phyloP scores from a whole-genome alignment of 2,797 vertebrate genomes.

The Danio choprae region DNA sequence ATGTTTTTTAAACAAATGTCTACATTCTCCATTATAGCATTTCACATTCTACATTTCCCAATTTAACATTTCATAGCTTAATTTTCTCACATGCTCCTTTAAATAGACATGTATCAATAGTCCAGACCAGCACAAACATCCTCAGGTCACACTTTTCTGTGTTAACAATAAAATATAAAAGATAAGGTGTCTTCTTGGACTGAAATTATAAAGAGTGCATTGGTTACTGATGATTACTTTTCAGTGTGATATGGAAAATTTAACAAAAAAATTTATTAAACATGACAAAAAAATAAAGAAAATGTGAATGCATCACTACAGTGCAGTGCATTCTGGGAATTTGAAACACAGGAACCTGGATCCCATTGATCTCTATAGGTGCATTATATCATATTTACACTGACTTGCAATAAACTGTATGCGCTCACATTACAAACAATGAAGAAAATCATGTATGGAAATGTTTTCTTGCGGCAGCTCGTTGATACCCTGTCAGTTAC shows the following conservation, averaged over 20 bases:
- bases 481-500: too few species aligned
- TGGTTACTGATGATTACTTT: background rate
- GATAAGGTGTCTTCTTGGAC: background rate
- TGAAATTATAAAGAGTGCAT: background rate
- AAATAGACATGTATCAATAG: background rate
- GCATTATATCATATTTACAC: too few species aligned
- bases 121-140: background rate
- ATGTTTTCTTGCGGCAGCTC: too few species aligned
- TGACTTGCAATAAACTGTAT: too few species aligned
- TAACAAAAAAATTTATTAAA: background rate
- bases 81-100: background rate
- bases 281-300: too few species aligned
- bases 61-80: background rate
- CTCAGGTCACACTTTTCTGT: background rate
- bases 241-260: background rate
- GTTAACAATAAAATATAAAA: background rate
- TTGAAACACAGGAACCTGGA: too few species aligned
- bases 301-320: too few species aligned
- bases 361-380: too few species aligned
- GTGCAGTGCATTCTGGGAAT: too few species aligned
- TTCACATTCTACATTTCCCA: too few species aligned
- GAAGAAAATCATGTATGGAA: too few species aligned
- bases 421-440: too few species aligned
- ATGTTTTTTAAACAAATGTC: background rate
- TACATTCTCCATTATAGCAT: background rate